Conservation (phyloP, 2,113 vertebrate species). For the Ammodytes dubius region DNA sequence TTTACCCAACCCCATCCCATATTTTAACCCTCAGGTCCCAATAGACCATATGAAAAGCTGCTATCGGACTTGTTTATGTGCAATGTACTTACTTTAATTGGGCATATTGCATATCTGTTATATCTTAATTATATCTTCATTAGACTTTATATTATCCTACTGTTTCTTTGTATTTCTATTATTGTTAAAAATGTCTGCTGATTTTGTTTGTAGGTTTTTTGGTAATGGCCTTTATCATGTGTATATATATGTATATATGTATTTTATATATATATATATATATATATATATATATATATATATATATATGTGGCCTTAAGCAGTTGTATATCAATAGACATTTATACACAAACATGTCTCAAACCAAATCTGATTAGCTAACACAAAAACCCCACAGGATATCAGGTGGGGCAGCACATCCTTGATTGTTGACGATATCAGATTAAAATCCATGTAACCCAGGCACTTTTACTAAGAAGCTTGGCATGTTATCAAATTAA, state of each 20-base stretch:
- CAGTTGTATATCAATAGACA: not conserved
- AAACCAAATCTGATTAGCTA: not conserved
- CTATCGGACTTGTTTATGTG: not conserved
- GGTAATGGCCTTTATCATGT: not conserved
- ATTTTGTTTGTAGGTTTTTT: not conserved
- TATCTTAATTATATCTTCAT: not conserved
- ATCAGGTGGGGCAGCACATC: conserved; percentile 16
- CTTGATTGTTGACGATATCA: conserved; percentile 38
- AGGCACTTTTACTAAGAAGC: conserved; percentile 40
- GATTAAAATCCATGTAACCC: conserved; percentile 56
- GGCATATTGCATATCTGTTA: not conserved
- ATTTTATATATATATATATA: too few relatives aligned
- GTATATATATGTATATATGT: not conserved
- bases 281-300: not conserved
- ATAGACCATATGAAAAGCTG: not conserved
- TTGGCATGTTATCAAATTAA: conserved; percentile 31
- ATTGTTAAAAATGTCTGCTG: not conserved
- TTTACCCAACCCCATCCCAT: not conserved
- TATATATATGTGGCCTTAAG: not conserved
- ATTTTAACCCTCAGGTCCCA: not conserved
- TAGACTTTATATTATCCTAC: not conserved
- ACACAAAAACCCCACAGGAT: conserved; percentile 15
- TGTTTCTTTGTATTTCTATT: not conserved
- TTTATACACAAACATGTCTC: not conserved
- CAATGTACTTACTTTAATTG: not conserved